Percentiles rank a stretch among this genome's conserved stretches.
These are phyloP conservation scores for Tinea trinotella DNA, from an alignment of 2,888 invertebrate genomes.

Conservation along the genomic window DNA sequence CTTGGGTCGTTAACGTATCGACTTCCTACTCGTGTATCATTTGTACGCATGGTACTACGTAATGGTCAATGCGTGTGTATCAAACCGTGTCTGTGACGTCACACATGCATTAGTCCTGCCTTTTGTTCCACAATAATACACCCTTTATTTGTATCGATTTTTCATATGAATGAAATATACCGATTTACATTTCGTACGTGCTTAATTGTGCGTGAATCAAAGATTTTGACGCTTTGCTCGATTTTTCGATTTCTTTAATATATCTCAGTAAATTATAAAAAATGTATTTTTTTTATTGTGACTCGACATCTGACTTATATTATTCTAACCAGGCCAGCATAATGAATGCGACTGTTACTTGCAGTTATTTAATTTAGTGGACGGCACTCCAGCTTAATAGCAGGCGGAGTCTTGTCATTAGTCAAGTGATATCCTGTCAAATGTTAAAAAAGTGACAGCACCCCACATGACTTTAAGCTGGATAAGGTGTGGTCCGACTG, in stretches of 20 bases:
- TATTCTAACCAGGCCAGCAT: too few relatives aligned
- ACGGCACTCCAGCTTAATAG: too few relatives aligned
- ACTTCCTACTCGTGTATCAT: not conserved
- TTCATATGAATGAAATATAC: not conserved
- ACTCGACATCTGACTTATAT: too few relatives aligned
- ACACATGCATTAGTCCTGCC: not conserved
- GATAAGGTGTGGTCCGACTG: too few relatives aligned
- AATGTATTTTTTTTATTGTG: too few relatives aligned
- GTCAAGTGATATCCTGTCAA: too few relatives aligned
- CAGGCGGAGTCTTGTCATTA: too few relatives aligned
- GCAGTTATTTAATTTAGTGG: too few relatives aligned
- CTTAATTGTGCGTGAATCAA: not conserved
- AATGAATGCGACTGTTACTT: too few relatives aligned
- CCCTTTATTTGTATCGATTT: not conserved
- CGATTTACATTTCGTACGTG: not conserved
- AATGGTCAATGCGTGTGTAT: not conserved
- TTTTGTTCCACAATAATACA: not conserved
- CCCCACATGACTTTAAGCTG: too few relatives aligned
- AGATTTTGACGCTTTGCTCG: not conserved
- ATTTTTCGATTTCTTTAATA: not conserved
- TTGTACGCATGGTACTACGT: not conserved
- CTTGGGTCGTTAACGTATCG: not conserved
- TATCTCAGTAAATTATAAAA: too few relatives aligned
- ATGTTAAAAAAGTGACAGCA: too few relatives aligned
- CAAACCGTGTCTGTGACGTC: not conserved